Conservation (phyloP, 2,888 invertebrate genomes). For the Tipula confusa region DNA sequence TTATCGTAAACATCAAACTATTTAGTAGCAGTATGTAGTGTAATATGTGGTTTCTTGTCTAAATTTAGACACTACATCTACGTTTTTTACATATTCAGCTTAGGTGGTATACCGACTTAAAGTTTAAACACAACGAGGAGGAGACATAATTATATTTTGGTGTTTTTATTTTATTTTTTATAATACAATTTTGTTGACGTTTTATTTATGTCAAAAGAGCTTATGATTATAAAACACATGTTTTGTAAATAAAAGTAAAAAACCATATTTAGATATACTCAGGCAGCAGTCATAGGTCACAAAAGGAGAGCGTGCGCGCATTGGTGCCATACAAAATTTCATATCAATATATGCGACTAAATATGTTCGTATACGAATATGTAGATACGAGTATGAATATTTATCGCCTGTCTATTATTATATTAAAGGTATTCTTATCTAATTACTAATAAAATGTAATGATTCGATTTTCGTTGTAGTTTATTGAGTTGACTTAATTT, state of each 20-base stretch:
- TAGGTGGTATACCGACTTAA: not conserved
- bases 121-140: not conserved
- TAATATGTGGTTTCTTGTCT: slow-evolving; percentile 16
- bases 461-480: not conserved
- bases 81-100: not conserved
- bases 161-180: not conserved
- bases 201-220: slow-evolving; percentile 3
- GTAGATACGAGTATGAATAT: not conserved
- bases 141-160: not conserved
- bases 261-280: not conserved
- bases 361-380: not conserved
- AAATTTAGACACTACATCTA: not conserved
- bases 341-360: not conserved
- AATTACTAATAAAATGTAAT: not conserved
- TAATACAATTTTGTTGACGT: not conserved
- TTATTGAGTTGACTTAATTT: not conserved
- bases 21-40: not conserved
- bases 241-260: not conserved
- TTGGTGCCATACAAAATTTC: not conserved
- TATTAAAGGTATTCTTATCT: not conserved
- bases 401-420: not conserved
- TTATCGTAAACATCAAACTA: not conserved
- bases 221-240: not conserved
- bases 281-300: not conserved
- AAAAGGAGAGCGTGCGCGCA: not conserved